phyloP scores from a whole-genome alignment of 2,797 vertebrate genomes.

The Sebastes kiyomatsui region DNA sequence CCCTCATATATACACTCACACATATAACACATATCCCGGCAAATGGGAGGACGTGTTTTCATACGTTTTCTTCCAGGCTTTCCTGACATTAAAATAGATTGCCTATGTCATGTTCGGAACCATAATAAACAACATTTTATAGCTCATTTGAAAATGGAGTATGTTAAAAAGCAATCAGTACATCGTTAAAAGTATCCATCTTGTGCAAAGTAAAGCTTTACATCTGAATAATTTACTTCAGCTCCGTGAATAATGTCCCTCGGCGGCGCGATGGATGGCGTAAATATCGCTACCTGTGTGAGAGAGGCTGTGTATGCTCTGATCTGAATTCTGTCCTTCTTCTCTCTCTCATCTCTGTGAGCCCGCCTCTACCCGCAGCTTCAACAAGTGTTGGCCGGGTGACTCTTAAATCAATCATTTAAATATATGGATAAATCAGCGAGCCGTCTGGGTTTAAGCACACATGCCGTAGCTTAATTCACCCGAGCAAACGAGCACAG shows the following conservation, averaged over 20 bases:
- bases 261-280: constrained; percentile 45
- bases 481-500: constrained; percentile 78
- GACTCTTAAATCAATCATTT: constrained; percentile 84
- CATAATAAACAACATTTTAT: constrained; percentile 80
- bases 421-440: constrained; percentile 82
- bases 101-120: constrained; percentile 68
- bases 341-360: constrained; percentile 62
- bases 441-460: constrained; percentile 79
- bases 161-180: constrained; percentile 78
- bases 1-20: constrained; percentile 25
- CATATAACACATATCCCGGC: constrained; percentile 32
- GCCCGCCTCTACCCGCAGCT: constrained; percentile 41
- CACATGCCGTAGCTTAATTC: constrained; percentile 85
- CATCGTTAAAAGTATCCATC: constrained; percentile 76
- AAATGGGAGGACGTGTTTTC: constrained; percentile 61
- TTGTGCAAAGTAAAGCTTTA: constrained; percentile 64
- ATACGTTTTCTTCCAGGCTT: constrained; percentile 54
- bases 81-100: constrained; percentile 72
- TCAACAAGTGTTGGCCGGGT: constrained; percentile 75
- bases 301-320: constrained; percentile 57
- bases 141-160: constrained; percentile 77
- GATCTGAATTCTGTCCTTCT: constrained; percentile 59
- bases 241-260: constrained; percentile 64
- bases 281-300: constrained; percentile 70
- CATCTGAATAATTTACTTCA: constrained; percentile 73